These are phyloP conservation scores for Agrotis clavis DNA, from an alignment of 2,888 invertebrate species.

Conservation along the genomic window DNA sequence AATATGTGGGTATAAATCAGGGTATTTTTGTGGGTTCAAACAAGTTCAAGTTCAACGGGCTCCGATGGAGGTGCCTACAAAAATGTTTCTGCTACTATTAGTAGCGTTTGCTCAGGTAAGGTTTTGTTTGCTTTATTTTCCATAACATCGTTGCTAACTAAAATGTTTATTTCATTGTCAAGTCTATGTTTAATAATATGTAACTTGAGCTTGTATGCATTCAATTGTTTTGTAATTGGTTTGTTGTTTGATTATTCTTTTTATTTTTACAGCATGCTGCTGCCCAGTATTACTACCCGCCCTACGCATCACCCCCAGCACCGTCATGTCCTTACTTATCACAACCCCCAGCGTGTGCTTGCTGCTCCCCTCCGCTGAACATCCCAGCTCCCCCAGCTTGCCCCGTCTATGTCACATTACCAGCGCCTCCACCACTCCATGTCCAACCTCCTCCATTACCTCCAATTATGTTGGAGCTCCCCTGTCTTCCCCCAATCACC, in stretches of 20 bases:
- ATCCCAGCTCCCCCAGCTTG: slow-evolving; percentile 72
- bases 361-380: slow-evolving; percentile 68
- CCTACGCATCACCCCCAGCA: slow-evolving; percentile 48
- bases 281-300: slow-evolving; percentile 79
- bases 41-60: slow-evolving; percentile 72
- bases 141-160: slow-evolving; percentile 21
- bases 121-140: slow-evolving; percentile 47
- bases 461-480: slow-evolving; percentile 77
- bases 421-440: slow-evolving; percentile 77
- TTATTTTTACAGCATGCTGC: slow-evolving; percentile 74
- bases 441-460: slow-evolving; percentile 77
- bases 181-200: slow-evolving; percentile 18
- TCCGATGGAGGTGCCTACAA: slow-evolving; percentile 75
- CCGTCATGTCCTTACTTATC: slow-evolving; percentile 59
- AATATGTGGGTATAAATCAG: slow-evolving; percentile 81
- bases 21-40: slow-evolving; percentile 43
- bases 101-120: slow-evolving; percentile 78
- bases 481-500: slow-evolving; percentile 79
- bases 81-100: slow-evolving; percentile 73
- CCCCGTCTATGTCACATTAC: slow-evolving; percentile 81
- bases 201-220: neutral
- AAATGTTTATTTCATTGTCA: neutral
- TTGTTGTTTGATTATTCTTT: slow-evolving; percentile 20
- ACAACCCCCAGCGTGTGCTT: slow-evolving; percentile 62
- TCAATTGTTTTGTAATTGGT: neutral